These are phyloP conservation scores for Octopus bimaculoides DNA, from an alignment of 1,140 invertebrate species.

Conservation along the genomic window DNA sequence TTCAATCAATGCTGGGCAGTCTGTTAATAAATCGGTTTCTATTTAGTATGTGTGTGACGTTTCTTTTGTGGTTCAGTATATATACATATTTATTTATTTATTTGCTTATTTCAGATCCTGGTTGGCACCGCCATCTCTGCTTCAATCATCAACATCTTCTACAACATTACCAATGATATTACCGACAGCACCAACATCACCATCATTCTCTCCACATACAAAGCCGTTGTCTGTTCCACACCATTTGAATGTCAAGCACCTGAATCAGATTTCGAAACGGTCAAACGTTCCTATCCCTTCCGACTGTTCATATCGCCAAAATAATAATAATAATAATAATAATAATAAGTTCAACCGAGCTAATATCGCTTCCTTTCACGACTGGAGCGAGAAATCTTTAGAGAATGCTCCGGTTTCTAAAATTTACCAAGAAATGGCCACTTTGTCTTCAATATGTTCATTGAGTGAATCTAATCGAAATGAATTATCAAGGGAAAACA, in stretches of 20 bases:
- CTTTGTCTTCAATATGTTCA: not conserved
- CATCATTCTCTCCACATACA: not conserved
- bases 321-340: not conserved
- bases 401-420: not conserved
- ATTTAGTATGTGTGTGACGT: no score
- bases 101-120: no score
- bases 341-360: not conserved
- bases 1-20: no score
- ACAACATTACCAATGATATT: not conserved
- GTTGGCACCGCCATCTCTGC: no score
- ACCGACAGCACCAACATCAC: not conserved
- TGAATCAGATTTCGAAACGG: not conserved
- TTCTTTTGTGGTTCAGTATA: no score
- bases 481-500: not conserved
- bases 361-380: slow-evolving; percentile 9
- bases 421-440: not conserved
- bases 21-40: no score
- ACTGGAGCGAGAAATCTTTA: not conserved
- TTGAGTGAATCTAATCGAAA: not conserved
- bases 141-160: not conserved
- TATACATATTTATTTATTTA: no score
- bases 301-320: not conserved
- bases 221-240: not conserved
- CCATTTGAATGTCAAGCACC: not conserved
- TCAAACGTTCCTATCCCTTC: not conserved